Conservation (phyloP, 2,113 vertebrate genomes). For the Dascyllus trimaculatus region DNA sequence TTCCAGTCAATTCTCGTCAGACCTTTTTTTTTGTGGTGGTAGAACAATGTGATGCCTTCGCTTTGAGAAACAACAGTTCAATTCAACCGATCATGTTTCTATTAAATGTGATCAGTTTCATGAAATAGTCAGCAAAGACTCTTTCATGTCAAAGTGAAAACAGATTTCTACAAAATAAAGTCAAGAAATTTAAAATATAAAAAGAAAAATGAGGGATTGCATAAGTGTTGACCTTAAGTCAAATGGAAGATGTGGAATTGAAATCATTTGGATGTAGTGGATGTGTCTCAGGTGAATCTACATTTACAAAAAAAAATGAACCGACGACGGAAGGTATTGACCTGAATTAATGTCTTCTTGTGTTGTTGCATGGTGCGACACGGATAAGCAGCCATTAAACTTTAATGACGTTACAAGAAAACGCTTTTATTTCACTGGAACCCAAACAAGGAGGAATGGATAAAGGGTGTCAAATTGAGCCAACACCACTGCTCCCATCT, state of each 20-base stretch:
- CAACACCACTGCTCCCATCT: neutral
- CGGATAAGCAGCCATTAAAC: slow-evolving; percentile 34
- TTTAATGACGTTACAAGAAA: slow-evolving; percentile 55
- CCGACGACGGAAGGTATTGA: neutral
- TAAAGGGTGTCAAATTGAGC: slow-evolving; percentile 28
- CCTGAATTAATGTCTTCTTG: slow-evolving; percentile 11
- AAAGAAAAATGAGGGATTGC: too few relatives aligned
- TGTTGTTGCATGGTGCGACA: slow-evolving; percentile 1
- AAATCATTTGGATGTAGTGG: too few relatives aligned
- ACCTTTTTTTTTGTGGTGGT: neutral
- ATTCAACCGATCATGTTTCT: neutral
- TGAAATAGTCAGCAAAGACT: too few relatives aligned
- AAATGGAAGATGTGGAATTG: too few relatives aligned
- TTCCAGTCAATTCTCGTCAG: neutral
- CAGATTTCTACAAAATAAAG: too few relatives aligned
- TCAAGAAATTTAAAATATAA: too few relatives aligned
- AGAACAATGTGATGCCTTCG: slow-evolving; percentile 1
- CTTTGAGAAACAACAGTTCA: neutral
- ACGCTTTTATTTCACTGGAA: slow-evolving; percentile 60
- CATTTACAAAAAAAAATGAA: slow-evolving; percentile 12
- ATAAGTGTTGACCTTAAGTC: too few relatives aligned
- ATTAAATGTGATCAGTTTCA: too few relatives aligned
- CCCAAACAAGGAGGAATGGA: slow-evolving; percentile 20
- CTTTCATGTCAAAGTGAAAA: too few relatives aligned
- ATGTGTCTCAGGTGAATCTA: too few relatives aligned